Evolutionary conservation across 1,140 invertebrate species (phyloP), one percentile per base, ranked within the genome.

Genomic region (Drosophila kikkawai): DNA sequence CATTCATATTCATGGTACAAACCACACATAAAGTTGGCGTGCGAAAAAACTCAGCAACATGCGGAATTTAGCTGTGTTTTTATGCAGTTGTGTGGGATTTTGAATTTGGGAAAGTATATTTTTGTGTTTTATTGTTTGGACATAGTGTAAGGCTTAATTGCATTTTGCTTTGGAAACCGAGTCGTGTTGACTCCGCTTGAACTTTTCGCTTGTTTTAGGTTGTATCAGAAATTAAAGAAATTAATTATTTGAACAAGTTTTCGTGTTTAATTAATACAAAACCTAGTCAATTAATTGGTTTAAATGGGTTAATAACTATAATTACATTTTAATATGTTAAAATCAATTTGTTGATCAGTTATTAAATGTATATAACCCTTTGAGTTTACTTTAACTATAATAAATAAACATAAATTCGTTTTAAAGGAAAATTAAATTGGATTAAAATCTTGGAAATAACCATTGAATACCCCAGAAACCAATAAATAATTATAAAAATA

Each of bases 21-120:
- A 76, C 61, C 66, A 44, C 57, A 42, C 65, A 58, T 78, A 69
- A 78, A 78, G 74, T 77, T 78, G 64, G 74, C 75, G 75, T 78
- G 75, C 73, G 74, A 78, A 76, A 77, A 77, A 76, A 76, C 50
- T 58, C 19, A 13, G 39, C 58, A 32, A 58, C 42, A 70, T 59
- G 44, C 19, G 34, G 45, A 73, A 75, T 75, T 57, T 70, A 13
- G 22, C 32, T 37, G 12, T 11, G 26, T 36, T n/a, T 57, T 11
- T 58, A 34, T 66, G 34, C n/a, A 29, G 19, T 39, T 48, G 29
- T 41, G 37, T 51, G 70, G 37, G 53, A 36, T 73, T 73, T 73
- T 29, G 41, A 36, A 58, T 73, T 73, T 73, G 47, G 73, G 53
- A 76, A 76, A 76, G 61, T 76, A 53, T 75, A 64, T 57, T 50